phyloP scores from a whole-genome alignment of 2,797 vertebrate species.

The Rhinella marina region DNA sequence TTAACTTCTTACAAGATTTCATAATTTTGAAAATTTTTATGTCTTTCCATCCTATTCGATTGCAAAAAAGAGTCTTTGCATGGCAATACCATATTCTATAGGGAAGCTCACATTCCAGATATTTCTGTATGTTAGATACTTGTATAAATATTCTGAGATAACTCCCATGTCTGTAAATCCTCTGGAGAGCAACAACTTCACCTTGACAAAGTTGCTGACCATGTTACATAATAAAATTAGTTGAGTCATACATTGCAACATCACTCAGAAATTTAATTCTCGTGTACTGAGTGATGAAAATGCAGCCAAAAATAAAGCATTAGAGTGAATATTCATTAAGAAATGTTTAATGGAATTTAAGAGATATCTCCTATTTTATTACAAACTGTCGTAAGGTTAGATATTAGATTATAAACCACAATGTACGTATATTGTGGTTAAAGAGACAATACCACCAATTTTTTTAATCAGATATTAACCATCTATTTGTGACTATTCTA shows the following conservation, averaged over 20 bases:
- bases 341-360: not conserved
- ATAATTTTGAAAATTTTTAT: not conserved
- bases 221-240: not conserved
- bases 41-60: not conserved
- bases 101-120: conserved; percentile 25
- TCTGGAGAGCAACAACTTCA: not conserved
- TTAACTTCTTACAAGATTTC: not conserved
- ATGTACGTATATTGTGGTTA: too few relatives aligned
- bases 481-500: too few relatives aligned
- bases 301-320: not conserved
- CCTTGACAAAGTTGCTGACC: conserved; percentile 32
- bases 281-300: not conserved
- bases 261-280: not conserved
- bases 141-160: conserved; percentile 34
- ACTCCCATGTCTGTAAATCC: conserved; percentile 15
- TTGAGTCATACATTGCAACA: not conserved
- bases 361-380: not conserved
- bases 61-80: not conserved
- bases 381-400: not conserved
- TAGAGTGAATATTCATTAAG: too few relatives aligned
- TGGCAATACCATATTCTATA: not conserved
- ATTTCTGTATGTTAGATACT: not conserved
- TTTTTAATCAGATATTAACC: too few relatives aligned
- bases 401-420: not conserved
- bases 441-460: too few relatives aligned